Conservation (phyloP, 2,888 invertebrate genomes). For the Luperina testacea region DNA sequence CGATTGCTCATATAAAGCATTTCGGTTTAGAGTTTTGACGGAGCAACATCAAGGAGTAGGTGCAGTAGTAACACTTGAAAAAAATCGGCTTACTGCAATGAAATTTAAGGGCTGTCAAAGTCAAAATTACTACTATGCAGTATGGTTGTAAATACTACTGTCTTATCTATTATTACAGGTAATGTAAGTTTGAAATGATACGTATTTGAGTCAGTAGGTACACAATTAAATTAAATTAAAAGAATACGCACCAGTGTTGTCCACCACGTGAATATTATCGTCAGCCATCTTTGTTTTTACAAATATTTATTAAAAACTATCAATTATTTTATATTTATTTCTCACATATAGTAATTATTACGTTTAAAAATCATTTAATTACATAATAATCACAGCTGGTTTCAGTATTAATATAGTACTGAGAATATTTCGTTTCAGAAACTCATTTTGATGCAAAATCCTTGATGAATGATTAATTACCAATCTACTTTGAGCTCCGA, state of each 20-base stretch:
- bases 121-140: no score
- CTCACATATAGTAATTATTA: not conserved
- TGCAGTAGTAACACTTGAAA: no score
- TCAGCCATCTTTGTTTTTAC: constrained; percentile 33
- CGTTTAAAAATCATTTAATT: not conserved
- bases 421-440: constrained; percentile 28
- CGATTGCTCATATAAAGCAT: not conserved
- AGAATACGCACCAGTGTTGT: constrained; percentile 32
- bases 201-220: not conserved
- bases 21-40: no score
- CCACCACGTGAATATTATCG: constrained; percentile 12
- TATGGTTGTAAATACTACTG: not conserved
- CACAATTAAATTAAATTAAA: not conserved
- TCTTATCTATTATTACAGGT: not conserved
- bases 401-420: constrained; percentile 36
- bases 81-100: no score
- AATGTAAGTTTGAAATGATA: not conserved
- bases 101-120: not conserved
- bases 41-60: no score
- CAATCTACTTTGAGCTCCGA: constrained; percentile 48
- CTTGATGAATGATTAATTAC: constrained; percentile 54
- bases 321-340: not conserved
- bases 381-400: constrained; percentile 32
- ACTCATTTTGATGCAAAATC: constrained; percentile 27
- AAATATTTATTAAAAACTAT: not conserved